Evolutionary conservation across 2,797 vertebrate species (phyloP), one percentile per base, ranked within the genome.

Genomic region (Rhynchonycteris naso): DNA sequence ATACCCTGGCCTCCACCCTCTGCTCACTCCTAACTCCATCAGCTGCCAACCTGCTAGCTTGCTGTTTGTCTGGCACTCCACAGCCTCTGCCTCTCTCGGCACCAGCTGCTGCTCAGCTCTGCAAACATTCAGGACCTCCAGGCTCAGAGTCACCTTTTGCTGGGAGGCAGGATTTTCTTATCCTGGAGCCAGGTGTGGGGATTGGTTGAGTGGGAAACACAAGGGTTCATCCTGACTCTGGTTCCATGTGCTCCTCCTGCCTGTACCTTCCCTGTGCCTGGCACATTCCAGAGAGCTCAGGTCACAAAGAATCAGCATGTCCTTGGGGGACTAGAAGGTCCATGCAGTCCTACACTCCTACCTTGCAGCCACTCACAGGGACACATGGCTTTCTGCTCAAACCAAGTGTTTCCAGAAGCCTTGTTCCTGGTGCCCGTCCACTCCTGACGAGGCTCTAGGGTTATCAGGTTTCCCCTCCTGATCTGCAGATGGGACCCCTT

Each of bases 101-200:
- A n/a, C 75, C 58, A 59, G 61, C 18, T 7, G 18, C 54, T 92
- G 87, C 90, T 93, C 58, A n/a, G 86, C 87, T 85, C 74, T 69
- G 76, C 56, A 68, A 16, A 33, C 22, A 2, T 6, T 2, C 30
- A 90, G 35, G 33, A 21, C 63, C n/a, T 69, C 71, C 58, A 72
- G 79, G 74, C 54, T 54, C 43, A 63, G n/a, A 71, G 68, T 88
- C 82, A 47, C 88, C 84, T 93, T 95, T 63, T 61, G 19, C 7
- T 19, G 82, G 61, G 65, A 66, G 79, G 43, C 52, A 87, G 61
- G 79, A 80, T 65, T 68, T 92, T 75, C 90, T 90, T 35, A 14
- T 61, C 12, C 65, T 35, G 65, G 72, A 90, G n/a, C 30, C 78
- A 58, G 24, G 50, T 43, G 10, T 69, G 52, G 56, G 47, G 63